These are phyloP conservation scores for Phrynosoma platyrhinos DNA, from an alignment of 2,113 vertebrate genomes.

Conservation along the genomic window DNA sequence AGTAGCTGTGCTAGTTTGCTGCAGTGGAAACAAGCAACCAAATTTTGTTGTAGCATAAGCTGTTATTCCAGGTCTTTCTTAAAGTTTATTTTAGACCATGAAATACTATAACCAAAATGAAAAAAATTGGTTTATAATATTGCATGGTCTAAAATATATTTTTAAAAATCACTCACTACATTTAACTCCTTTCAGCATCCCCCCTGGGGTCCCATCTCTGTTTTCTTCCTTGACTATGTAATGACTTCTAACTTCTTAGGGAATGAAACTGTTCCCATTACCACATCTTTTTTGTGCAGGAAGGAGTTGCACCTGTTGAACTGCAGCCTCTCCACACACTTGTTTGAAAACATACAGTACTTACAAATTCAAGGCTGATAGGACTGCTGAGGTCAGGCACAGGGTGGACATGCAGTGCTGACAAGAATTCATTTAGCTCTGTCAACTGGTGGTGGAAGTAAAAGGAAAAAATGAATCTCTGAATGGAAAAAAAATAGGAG, in stretches of 20 bases:
- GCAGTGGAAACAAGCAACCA: background rate
- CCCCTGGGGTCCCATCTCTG: background rate
- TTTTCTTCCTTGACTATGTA: background rate
- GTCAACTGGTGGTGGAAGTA: slow-evolving; percentile 70
- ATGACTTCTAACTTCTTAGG: background rate
- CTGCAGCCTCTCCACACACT: background rate
- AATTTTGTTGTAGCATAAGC: background rate
- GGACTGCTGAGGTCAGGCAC: slow-evolving; percentile 71
- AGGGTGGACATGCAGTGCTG: slow-evolving; percentile 76
- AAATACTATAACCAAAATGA: no score
- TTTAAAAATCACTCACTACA: background rate
- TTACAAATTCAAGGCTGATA: slow-evolving; percentile 83
- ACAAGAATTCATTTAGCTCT: slow-evolving; percentile 80
- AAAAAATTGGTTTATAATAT: no score
- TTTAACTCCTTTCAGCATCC: background rate
- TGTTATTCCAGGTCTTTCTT: background rate
- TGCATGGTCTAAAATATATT: background rate
- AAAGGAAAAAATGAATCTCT: background rate
- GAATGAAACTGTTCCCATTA: background rate
- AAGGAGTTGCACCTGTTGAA: background rate
- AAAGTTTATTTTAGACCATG: background rate
- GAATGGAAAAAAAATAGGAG: background rate
- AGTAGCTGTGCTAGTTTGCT: background rate
- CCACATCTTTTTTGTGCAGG: background rate
- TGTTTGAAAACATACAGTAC: slow-evolving; percentile 23